Evolutionary conservation across 1,140 invertebrate species (phyloP).

Genomic region (Drosophila sechellia): DNA sequence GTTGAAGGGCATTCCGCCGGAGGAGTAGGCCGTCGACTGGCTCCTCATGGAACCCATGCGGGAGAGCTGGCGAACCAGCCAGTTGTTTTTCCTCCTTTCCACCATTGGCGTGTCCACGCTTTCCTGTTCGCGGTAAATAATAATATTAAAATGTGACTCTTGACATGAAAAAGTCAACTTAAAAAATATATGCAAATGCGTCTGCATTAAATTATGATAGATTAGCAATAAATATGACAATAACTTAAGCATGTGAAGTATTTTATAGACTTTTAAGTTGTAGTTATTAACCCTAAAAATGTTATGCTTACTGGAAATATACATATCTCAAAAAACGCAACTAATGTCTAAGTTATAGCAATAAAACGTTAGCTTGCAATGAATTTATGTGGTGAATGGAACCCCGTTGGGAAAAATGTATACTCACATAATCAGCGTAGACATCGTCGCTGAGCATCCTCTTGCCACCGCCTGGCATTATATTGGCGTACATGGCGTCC

Average conservation of each 20-base stretch:
- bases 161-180: not conserved
- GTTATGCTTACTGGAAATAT: not conserved
- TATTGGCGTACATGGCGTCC: conserved; percentile 92
- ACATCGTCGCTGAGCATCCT: conserved; percentile 90
- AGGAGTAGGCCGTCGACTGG: conserved; percentile 93
- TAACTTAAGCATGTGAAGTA: no score
- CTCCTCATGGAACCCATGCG: conserved; percentile 92
- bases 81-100: conserved; percentile 93
- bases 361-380: not conserved
- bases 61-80: conserved; percentile 93
- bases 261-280: not conserved
- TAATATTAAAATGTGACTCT: not conserved
- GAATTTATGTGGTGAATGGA: not conserved
- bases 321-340: not conserved
- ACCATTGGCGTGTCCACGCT: conserved; percentile 94
- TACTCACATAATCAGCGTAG: conserved; percentile 93
- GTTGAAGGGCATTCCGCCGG: conserved; percentile 90
- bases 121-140: conserved; percentile 86
- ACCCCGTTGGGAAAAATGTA: no score
- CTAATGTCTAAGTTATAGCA: not conserved
- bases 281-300: not conserved
- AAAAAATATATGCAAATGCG: not conserved
- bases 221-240: not conserved
- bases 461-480: conserved; percentile 84
- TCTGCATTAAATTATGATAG: not conserved